Base-by-base conservation (phyloP, 2,888 invertebrate genomes). In the Phyto melanocephala region DNA sequence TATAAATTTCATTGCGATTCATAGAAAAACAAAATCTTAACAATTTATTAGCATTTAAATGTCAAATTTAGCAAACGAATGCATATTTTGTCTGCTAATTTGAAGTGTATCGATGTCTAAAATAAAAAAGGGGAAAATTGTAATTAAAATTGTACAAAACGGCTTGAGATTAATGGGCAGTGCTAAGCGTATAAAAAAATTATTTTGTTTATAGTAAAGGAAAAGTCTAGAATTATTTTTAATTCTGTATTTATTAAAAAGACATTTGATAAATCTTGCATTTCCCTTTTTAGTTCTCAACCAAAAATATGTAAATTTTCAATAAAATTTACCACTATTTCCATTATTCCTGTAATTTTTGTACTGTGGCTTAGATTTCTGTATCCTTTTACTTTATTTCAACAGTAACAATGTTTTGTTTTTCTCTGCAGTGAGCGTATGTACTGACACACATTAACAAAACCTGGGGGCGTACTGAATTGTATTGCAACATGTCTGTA, bases 21-120 rank as follows among this genome's bases (percentile, higher is more conserved):
- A 63, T 37, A 37, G 58, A 56, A 74, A 50, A 74, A 56, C 13
- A 77, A 63, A 80, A 76, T 72, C 72, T 76, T 68, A 22, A 60
- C 80, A 62, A 85, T 85, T 85, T 84, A 85, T 85, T 81, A 76
- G 83, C 84, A 76, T 85, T 85, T 85, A 85, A 85, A 83, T 85
- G 85, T 85, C 84, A 85, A 77, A 85, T 85, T 83, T 85, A 75
- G 72, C 80, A 78, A 80, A 50, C 78, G 75, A 83, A 67, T 84
- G 82, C 81, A 84, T 84, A 81, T 84, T 75, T 84, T 81, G 65
- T 79, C 79, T 81, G 76, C 37, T 60, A 74, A 45, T 71, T 58
- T 47, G n/a, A 56, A 37, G 7, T 52, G 65, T 28, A 5, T 28
- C 3, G 54, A 70, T 78, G 58, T 75, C 37, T 45, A 28, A 28